Evolutionary conservation across 1,140 invertebrate species (phyloP).

Genomic region (Lasaia peninsularis): DNA sequence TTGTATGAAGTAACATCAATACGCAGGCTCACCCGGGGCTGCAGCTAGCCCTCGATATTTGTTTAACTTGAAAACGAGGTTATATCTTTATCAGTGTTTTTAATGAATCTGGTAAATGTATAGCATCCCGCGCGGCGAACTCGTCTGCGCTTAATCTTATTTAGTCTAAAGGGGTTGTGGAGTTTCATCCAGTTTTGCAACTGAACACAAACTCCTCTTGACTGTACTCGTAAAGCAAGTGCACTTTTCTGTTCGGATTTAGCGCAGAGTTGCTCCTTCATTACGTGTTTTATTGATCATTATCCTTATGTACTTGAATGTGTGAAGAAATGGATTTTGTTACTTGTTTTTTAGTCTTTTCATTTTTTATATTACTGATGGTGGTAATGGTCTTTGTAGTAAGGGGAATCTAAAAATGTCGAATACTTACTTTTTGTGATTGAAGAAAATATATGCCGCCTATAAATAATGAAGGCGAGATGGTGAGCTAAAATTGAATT

Average conservation of each 20-base stretch:
- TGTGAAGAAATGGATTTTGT: background rate
- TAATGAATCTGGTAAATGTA: constrained; percentile 32
- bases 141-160: constrained; percentile 28
- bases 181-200: constrained; percentile 26
- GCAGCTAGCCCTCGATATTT: too few species aligned
- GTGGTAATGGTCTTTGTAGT: too few species aligned
- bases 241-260: constrained; percentile 7
- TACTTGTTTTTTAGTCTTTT: background rate
- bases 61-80: background rate
- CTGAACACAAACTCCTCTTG: constrained; percentile 22
- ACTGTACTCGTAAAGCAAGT: constrained; percentile 14
- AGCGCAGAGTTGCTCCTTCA: background rate
- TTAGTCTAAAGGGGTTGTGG: constrained; percentile 29
- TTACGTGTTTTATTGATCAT: background rate
- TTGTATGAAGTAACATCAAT: too few species aligned
- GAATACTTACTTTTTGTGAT: too few species aligned
- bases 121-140: constrained; percentile 21
- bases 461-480: too few species aligned
- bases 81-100: constrained; percentile 23
- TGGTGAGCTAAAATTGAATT: too few species aligned
- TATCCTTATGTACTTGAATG: too few species aligned
- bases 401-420: too few species aligned
- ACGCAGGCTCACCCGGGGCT: too few species aligned
- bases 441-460: too few species aligned
- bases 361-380: too few species aligned